Evolutionary conservation across 2,888 invertebrate genomes (phyloP).

Genomic region (Oligia latruncula): DNA sequence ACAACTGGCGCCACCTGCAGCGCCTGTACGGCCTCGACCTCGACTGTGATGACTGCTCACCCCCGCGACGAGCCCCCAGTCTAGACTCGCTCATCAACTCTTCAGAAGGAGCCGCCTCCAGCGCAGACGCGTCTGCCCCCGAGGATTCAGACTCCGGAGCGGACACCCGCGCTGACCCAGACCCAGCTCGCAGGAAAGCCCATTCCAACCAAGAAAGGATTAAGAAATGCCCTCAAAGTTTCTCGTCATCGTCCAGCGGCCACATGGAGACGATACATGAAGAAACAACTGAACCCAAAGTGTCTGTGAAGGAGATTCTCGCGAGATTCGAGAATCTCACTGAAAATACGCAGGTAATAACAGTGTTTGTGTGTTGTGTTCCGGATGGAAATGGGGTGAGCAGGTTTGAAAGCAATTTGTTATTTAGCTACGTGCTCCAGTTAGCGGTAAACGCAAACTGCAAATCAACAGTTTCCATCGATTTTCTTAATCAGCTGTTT

Average conservation of each 20-base stretch:
- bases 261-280: slow-evolving; percentile 96
- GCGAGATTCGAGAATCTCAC: slow-evolving; percentile 94
- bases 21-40: slow-evolving; percentile 87
- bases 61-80: slow-evolving; percentile 89
- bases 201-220: slow-evolving; percentile 73
- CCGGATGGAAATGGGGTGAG: slow-evolving; percentile 61
- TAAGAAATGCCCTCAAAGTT: slow-evolving; percentile 87
- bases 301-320: slow-evolving; percentile 95
- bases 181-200: slow-evolving; percentile 76
- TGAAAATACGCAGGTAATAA: slow-evolving; percentile 81
- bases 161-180: slow-evolving; percentile 89
- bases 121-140: slow-evolving; percentile 91
- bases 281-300: slow-evolving; percentile 94
- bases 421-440: slow-evolving; percentile 63
- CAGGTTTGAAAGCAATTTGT: slow-evolving; percentile 67
- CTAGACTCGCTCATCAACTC: slow-evolving; percentile 93
- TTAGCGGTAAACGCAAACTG: slow-evolving; percentile 50
- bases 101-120: slow-evolving; percentile 91
- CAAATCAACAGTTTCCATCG: slow-evolving; percentile 54
- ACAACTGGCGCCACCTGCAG: slow-evolving; percentile 89
- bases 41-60: slow-evolving; percentile 79
- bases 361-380: slow-evolving; percentile 66
- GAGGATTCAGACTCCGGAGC: slow-evolving; percentile 92
- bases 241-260: slow-evolving; percentile 90
- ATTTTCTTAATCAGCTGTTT: slow-evolving; percentile 69